Conservation (phyloP, 92 coral and sea anemone species). For the Epizoanthus scotinus region DNA sequence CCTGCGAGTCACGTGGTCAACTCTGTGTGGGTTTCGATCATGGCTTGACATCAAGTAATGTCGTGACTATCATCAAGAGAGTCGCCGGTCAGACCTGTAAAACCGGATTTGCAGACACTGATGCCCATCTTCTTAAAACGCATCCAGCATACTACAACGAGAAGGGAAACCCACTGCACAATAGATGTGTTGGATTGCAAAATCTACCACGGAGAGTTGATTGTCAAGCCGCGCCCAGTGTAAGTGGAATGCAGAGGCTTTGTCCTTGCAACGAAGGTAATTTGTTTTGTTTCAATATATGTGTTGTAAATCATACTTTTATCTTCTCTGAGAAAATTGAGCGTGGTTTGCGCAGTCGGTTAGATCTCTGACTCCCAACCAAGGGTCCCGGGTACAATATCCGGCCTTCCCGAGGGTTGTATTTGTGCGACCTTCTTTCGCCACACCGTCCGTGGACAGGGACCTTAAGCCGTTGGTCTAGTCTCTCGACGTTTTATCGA, state of each 20-base stretch:
- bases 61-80: neutral
- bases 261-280: conserved; percentile 1
- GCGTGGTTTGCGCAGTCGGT: too few relatives aligned
- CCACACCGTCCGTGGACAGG: too few relatives aligned
- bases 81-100: neutral
- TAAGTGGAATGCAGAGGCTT: neutral
- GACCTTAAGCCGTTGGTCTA: too few relatives aligned
- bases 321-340: too few relatives aligned
- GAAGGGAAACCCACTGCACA: neutral
- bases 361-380: too few relatives aligned
- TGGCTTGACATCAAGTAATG: neutral
- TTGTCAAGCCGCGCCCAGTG: neutral
- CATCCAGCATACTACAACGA: neutral
- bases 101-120: neutral
- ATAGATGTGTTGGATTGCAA: neutral
- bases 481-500: too few relatives aligned
- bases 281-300: too few relatives aligned
- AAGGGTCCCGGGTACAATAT: too few relatives aligned
- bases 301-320: too few relatives aligned
- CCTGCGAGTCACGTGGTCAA: neutral
- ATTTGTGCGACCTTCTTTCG: too few relatives aligned
- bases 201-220: neutral
- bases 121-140: neutral
- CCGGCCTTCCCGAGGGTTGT: too few relatives aligned
- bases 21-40: neutral